Evolutionary conservation across 2,113 vertebrate genomes (phyloP), one percentile per base, ranked within the genome.

Genomic region (Hylia prasina): DNA sequence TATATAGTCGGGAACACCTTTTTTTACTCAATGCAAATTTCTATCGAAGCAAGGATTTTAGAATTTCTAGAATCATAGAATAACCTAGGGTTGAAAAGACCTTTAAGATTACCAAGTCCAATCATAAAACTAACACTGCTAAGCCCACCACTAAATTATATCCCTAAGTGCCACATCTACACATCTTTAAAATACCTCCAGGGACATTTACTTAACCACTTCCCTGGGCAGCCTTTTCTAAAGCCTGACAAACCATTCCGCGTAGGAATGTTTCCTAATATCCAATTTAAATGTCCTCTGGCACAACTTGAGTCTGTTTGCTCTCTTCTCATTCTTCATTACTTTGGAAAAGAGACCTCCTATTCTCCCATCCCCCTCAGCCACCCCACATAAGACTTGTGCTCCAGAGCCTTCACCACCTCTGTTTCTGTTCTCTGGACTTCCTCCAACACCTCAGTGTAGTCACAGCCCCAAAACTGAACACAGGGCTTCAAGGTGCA

Each of bases 141-240:
- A 65, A 42, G 6, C 3, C 17, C 22, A 65, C 25, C 60, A 53
- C n/a, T 60, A 39, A 73, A 22, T 24, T n/a, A 45, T n/a, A 33
- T 25, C 24, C 17, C 4, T 25, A 25, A 61, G 11, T 40, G 54
- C 47, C n/a, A 31, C 21, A 53, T 53, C 39, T 47, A 19, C 4
- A 22, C 5, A 15, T 53, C 20, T 61, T 60, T 47, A 54, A 68
- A 68, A 47, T 53, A 19, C 3, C 14, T 54, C 17, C 24, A 40
- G 22, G 6, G 21, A 31, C 31, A 0, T 0, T n/a, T n/a, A 21
- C 24, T 82, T 51, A 60, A 18, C 13, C 16, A 18, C 7, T 18
- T 68, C n/a, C 39, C 20, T 47, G 45, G 13, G 14, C 24, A 68
- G 20, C 16, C 12, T 60, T 28, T 58, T 60, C 20, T 60, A 82